Evolutionary conservation across 2,113 vertebrate species (phyloP).

Genomic region (Pycnonotus jocosus): DNA sequence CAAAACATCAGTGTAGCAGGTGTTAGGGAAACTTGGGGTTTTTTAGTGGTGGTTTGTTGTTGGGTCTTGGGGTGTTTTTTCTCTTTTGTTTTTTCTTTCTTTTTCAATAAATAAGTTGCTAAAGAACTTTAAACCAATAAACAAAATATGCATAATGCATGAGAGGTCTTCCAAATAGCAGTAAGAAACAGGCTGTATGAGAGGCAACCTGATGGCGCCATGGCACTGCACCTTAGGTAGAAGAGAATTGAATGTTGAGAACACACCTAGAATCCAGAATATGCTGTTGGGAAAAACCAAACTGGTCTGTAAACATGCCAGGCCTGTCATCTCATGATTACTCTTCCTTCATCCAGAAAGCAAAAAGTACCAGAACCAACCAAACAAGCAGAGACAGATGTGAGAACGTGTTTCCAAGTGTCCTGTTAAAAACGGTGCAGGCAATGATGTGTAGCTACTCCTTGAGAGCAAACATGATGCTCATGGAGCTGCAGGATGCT

Average conservation of each 20-base stretch:
- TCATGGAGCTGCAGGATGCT: not conserved
- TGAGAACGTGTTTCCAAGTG: not conserved
- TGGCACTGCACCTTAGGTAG: not conserved
- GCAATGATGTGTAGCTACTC: not conserved
- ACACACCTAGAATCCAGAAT: not conserved
- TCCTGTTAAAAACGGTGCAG: not conserved
- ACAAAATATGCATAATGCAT: not conserved
- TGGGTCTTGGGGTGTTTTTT: fast-evolving
- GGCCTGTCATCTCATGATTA: not conserved
- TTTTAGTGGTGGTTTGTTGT: not conserved
- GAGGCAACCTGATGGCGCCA: not conserved
- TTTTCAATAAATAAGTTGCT: not conserved
- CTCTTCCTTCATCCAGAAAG: not conserved
- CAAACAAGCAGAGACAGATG: not conserved
- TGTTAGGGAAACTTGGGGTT: not conserved
- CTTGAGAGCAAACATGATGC: not conserved
- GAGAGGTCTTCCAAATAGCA: not conserved
- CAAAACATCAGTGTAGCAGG: not conserved
- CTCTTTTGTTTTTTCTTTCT: not conserved
- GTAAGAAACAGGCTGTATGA: not conserved
- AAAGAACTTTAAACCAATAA: not conserved
- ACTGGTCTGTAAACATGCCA: not conserved
- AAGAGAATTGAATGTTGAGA: not conserved
- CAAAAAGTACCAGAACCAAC: not conserved
- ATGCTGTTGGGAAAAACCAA: not conserved